A percentile compares a stretch with the other conserved stretches of the same genome.
Conservation (phyloP, 2,113 vertebrate species). For the Ranitomeya imitator region DNA sequence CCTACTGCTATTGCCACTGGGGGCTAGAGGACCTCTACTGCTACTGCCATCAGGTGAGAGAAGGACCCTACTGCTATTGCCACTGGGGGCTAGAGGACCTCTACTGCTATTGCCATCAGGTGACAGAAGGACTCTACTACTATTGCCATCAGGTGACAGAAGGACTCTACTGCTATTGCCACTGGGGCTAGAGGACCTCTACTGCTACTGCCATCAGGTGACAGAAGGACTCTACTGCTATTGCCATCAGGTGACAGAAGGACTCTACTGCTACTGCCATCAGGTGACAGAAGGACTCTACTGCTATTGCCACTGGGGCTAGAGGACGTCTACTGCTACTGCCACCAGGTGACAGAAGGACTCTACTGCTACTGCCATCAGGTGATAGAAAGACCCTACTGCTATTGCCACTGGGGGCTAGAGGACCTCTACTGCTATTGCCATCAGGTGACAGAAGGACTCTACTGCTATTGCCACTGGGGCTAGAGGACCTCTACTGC, state of each 20-base stretch:
- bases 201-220: not conserved
- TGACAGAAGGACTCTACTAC: no score
- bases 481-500: not conserved
- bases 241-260: no score
- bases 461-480: not conserved
- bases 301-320: no score
- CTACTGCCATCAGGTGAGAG: not conserved
- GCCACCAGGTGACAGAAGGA: no score
- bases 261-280: no score
- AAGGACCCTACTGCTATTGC: not conserved
- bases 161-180: not conserved
- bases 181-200: not conserved
- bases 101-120: no score
- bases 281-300: no score
- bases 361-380: not conserved
- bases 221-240: not conserved
- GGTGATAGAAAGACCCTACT: not conserved
- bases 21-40: not conserved
- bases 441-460: no score
- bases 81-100: no score
- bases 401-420: not conserved
- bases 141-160: no score
- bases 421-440: no score
- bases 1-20: not conserved
- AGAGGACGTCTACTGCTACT: no score